Percentiles rank a stretch among this genome's conserved stretches.
phyloP scores from a whole-genome alignment of 2,113 vertebrate species.

The Sigmodon hispidus region DNA sequence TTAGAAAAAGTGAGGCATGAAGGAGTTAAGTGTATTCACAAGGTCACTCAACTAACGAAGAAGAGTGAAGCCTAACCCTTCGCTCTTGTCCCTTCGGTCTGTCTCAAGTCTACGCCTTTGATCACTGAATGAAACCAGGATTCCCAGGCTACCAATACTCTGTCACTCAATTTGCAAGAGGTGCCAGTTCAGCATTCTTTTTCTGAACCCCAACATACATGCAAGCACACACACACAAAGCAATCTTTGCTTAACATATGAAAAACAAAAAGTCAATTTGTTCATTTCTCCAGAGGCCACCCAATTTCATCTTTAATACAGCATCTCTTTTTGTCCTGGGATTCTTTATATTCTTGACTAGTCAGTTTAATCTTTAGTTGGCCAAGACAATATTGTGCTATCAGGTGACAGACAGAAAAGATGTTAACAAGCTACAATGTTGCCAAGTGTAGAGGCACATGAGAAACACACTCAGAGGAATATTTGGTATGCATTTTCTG shows the following conservation, averaged over 20 bases:
- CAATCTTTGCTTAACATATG: neutral
- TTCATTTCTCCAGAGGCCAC: conserved; percentile 59
- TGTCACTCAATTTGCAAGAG: neutral
- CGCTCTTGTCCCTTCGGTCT: accelerated
- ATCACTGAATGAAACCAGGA: neutral
- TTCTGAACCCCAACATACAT: too few relatives aligned
- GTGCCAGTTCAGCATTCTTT: neutral
- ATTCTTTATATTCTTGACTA: neutral
- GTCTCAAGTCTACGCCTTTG: neutral
- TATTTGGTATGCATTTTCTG: neutral
- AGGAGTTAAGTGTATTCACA: neutral
- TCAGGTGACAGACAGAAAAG: neutral
- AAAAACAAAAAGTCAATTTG: conserved; percentile 61
- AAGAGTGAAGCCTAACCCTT: neutral
- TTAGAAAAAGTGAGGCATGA: neutral
- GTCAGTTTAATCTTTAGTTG: conserved; percentile 7
- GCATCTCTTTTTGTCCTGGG: conserved; percentile 37
- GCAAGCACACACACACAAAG: neutral
- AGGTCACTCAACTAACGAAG: neutral
- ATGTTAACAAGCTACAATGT: neutral
- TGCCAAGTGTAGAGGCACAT: neutral
- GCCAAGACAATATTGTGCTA: neutral
- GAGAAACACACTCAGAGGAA: neutral
- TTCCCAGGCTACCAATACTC: neutral
- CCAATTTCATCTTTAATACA: conserved; percentile 27